Conservation (phyloP, 2,113 vertebrate genomes). For the Barbus barbus region DNA sequence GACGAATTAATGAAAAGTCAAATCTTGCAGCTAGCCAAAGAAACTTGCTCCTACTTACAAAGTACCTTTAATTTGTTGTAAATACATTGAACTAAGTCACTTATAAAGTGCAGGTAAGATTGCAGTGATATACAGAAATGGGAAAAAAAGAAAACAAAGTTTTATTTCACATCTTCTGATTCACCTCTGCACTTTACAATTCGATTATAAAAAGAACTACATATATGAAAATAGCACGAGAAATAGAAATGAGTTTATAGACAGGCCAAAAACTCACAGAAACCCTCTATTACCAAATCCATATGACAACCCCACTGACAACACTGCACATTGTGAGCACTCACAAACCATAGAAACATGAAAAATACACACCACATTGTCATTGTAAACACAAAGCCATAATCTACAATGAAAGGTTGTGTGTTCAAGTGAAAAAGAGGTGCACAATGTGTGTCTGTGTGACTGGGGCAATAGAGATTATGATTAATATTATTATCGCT, state of each 20-base stretch:
- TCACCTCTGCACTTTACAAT: conserved; percentile 64
- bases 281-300: conserved; percentile 53
- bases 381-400: conserved; percentile 61
- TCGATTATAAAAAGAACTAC: conserved; percentile 64
- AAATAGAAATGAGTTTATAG: conserved; percentile 56
- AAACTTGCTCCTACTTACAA: conserved; percentile 45
- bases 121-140: conserved; percentile 56
- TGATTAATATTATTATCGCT: background rate
- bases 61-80: conserved; percentile 52
- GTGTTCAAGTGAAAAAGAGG: conserved; percentile 24
- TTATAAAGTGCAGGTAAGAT: conserved; percentile 50
- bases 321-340: conserved; percentile 59
- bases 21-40: background rate
- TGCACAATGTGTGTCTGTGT: background rate
- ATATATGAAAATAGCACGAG: conserved; percentile 64
- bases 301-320: conserved; percentile 58
- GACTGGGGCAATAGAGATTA: background rate
- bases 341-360: conserved; percentile 61
- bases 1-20: conserved; percentile 1
- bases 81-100: conserved; percentile 51
- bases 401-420: conserved; percentile 40
- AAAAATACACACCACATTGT: conserved; percentile 58
- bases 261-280: conserved; percentile 48
- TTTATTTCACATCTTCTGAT: conserved; percentile 64
- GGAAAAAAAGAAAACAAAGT: conserved; percentile 56